Base-by-base conservation (phyloP, 2,888 invertebrate genomes). In the Congeria kusceri region DNA sequence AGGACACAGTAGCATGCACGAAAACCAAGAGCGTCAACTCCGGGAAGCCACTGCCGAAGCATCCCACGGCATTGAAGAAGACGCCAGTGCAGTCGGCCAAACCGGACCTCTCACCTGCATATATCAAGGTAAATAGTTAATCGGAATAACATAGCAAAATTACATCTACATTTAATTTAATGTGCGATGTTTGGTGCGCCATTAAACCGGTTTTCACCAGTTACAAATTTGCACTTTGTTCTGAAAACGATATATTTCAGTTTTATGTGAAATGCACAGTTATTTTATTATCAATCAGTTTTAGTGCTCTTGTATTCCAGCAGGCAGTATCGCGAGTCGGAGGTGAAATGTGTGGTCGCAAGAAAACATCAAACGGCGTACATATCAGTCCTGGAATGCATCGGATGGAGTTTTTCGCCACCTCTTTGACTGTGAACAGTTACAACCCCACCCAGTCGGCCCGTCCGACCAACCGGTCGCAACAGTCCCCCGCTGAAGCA, bases 361-460 rank as follows among this genome's bases (percentile, higher is more conserved):
- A 1, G 56, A 32, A 28, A 46, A 25, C 58, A 57, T 44, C 56
- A 44, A 46, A 13, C 56, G 39, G 15, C 15, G 39, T 39, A 15
- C 39, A 11, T 13, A 15, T 39, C 3, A 73, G 59, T 11, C 56
- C 73, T 13, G 61, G 39, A 1, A 67, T 63, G 23, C 59, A 57
- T 3, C 74, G 68, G 18, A 47, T 75, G 39, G 82, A 59, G 25
- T 68, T 82, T 32, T 78, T 78, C 62, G 75, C 78, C 20, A 72
- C 75, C 5, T 77, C 78, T 13, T 63, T 82, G 46, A 77, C 71
- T 3, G 78, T 82, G 4, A 77, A 72, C 63, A 75, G 62, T 46
- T 82, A 78, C 66, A 82, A 75, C 28, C 82, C 82, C 7, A 64
- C 53, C 9, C 56, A 58, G 53, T 47, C 68, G 15, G 29, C 29